Conservation (phyloP, 2,113 vertebrate species). For the Sigmodon hispidus region DNA sequence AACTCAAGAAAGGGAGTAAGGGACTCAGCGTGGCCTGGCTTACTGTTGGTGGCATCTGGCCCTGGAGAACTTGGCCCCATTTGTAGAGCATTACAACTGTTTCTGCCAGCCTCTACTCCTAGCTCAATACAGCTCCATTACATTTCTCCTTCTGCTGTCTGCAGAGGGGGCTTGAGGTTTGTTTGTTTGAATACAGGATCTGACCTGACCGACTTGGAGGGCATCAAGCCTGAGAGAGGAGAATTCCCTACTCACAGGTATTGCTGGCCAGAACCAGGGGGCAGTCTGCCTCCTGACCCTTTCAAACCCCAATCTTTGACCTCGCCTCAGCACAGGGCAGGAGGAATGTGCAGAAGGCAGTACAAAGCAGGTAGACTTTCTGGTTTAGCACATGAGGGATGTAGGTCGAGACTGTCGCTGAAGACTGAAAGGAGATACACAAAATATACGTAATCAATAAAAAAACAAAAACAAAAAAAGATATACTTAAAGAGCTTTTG, state of each 20-base stretch:
- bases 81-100: neutral
- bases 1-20: neutral
- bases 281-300: neutral
- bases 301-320: slow-evolving; percentile 44
- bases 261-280: neutral
- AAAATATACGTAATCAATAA: neutral
- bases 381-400: neutral
- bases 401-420: too few species aligned
- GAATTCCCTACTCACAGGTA: slow-evolving; percentile 3
- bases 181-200: neutral
- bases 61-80: neutral
- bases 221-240: neutral
- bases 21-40: neutral
- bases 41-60: neutral
- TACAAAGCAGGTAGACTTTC: slow-evolving; percentile 60
- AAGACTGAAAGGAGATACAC: neutral
- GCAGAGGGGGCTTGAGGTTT: neutral
- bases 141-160: neutral
- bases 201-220: neutral
- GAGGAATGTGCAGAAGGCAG: slow-evolving; percentile 62
- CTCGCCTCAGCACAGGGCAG: neutral
- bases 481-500: neutral
- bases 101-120: neutral
- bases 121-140: neutral
- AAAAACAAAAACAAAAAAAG: neutral